Evolutionary conservation across 2,888 invertebrate species (phyloP), one percentile per base, ranked within the genome.

Genomic region (Rhagonycha lutea): DNA sequence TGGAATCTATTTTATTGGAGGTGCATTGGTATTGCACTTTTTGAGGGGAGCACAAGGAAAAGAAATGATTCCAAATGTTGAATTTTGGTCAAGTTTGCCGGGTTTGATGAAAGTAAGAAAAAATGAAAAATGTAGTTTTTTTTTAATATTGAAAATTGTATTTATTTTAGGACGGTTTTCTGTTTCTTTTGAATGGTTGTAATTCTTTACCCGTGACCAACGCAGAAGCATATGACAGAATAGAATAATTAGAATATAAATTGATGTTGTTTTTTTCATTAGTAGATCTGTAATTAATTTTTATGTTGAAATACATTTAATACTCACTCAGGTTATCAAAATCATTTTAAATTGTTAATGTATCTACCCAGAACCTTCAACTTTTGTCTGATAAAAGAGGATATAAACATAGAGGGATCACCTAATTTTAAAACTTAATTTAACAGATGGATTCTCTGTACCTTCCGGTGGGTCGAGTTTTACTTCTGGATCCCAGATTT

Each of bases 21-120:
- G 95, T 70, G 90, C 92, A 69, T 85, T 92, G 65, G 89, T 92
- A 1, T 90, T 93, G 84, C 92, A 91, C 84, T 91, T 92, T 84
- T 86, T 93, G 61, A 90, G 93, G 86, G 94, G 94, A 28, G 94
- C 94, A 0, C 90, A 92, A 62, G 94, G 95, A 1, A 86, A 90
- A 76, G 94, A 95, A 88, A 89, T 94, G 82, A 89, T 95, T 81
- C 95, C 95, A 0, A 93, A 95, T 86, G 88, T 93, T 75, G 91
- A 90, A 72, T 94, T 95, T 86, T 95, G 95, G 95, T 87, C 87
- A 9, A 92, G 92, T 75, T 86, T 95, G 78, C 94, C 94, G 3
- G 89, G 90, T 79, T 89, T 94, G 81, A 91, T 94, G 32, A 91
- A 89, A 88, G 94, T 94, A 89, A 89, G 88, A 85, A 32, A 28